Evolutionary conservation across 2,113 vertebrate genomes (phyloP), one percentile per base, ranked within the genome.

Genomic region (Cyanoderma ruficeps): DNA sequence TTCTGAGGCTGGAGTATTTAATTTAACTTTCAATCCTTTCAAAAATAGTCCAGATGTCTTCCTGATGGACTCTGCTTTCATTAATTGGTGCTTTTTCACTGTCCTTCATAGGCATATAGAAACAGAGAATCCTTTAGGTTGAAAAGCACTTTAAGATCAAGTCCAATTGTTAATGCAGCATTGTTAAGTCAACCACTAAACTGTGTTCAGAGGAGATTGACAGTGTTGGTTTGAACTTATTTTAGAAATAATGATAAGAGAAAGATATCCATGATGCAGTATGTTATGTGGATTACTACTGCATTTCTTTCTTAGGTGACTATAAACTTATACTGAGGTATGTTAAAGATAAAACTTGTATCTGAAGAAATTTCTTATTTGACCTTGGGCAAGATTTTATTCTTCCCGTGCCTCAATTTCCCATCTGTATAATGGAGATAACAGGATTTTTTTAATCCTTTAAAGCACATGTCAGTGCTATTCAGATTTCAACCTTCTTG

Each of bases 391-490:
- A 90, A 52, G 12, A 52, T 80, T 87, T 80, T 77, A 60, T 81
- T 81, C 55, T 89, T 69, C 83, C 30, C 68, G 7, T 94, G 72
- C 60, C 72, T 94, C 80, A 63, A 68, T 71, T 96, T 93, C 52
- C 72, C 37, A 33, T 75, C 83, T 94, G 64, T 75, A n/a, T 74
- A 92, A 88, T 74, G 35, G 63, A 80, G 88, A 97, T 93, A 93
- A 82, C 39, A 57, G 49, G 10, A 24, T 28, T 81, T 65, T 76
- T 80, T n/a, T 6, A 91, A 79, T 85, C 57, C 24, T 87, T 90
- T 59, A 77, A 78, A 30, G 13, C 11, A 15, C 53, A 50, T 78
- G 72, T 81, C 56, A 63, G 12, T 87, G 39, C 33, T 92, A 35
- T 59, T 92, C 52, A 81, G 24, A 71, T 89, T 75, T 89, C 79